Base-by-base conservation (phyloP, 2,888 invertebrate species). In the Morinoia aosen region DNA sequence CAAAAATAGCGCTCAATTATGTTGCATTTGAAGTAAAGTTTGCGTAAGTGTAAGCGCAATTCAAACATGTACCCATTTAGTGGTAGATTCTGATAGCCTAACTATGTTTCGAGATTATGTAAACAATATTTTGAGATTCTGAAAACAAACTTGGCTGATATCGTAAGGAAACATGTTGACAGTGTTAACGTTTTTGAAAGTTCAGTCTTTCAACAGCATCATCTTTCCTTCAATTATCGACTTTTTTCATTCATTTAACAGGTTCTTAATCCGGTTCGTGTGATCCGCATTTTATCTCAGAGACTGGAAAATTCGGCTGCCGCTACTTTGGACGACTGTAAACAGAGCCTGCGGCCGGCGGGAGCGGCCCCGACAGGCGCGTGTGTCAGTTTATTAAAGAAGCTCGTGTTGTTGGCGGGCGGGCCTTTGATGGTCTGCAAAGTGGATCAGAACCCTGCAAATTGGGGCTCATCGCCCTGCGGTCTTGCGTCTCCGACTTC, bases 391-490 rank as follows among this genome's bases (percentile, higher is more conserved):
- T 93, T 76, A 76, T 76, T 93, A 57, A 57, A 93, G 93, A 93
- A 7, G 93, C 33, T 93, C 33, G 93, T 93, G 93, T 93, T 93
- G 93, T 93, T 93, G 93, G 25, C 93, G 58, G 57, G 57, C 16
- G 16, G 48, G 39, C 12, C 93, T 93, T 93, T 93, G 93, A 93
- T 93, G 93, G 93, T 33, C 57, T n/a, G 58, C 93, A 93, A 93
- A 93, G 93, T 93, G 93, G 57, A 93, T 93, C 57, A 57, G 57
- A 93, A 57, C 57, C 57, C 33, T 16, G 93, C 93, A 93, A 93
- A 93, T 93, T 93, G 93, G 57, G 19, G 33, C n/a, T 48, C 93
- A 93, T 93, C 93, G 57, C 58, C 93, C n/a, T 39, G 57, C 57
- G 33, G 57, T 57, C 48, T 16, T 25, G 93, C 93, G 33, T 39